Evolutionary conservation across 2,888 invertebrate species (phyloP), one percentile per base, ranked within the genome.

Genomic region (Schizaphis graminum): DNA sequence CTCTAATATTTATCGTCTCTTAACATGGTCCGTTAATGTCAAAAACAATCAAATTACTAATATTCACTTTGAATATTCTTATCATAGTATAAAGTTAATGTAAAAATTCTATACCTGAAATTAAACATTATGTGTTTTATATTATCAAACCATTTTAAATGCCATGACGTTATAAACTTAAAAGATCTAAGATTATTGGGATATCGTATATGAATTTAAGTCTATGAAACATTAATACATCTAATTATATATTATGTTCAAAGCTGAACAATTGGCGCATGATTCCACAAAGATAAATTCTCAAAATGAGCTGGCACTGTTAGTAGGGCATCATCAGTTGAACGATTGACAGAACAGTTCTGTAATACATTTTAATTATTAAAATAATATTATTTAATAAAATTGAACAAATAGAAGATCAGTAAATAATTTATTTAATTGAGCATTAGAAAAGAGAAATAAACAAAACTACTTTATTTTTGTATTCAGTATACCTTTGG

Each of bases 291-390:
- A 47, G 91, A 91, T 56, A 97, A 96, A 41, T 96, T 96, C 96
- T 97, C 97, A 95, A 97, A 98, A 96, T 98, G 98, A 7, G 97
- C 97, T 1, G 98, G 98, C 47, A 98, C 97, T 0, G 98, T 98
- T 94, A 97, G 96, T 94, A 98, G 96, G 8, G 98, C 98, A 95
- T 98, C 98, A 53, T 97, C 97, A 5, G 97, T 96, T 21, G 97
- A 97, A 85, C 98, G 96, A 95, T 96, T 97, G 94, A 97, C 96
- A 91, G 97, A 97, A 96, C 98, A 98, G 96, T 98, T 98, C 96
- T 97, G 96, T 41, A 96, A 96, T 94, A 95, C 95, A 96, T 95
- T 95, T 95, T 88, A 94, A 89, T 89, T 53, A 26, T 88, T 88
- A 67, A 67, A 88, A 49, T 53, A 87, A 92, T 67, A 92, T 67